Conservation (phyloP, 2,888 invertebrate genomes). For the Formica aserva region DNA sequence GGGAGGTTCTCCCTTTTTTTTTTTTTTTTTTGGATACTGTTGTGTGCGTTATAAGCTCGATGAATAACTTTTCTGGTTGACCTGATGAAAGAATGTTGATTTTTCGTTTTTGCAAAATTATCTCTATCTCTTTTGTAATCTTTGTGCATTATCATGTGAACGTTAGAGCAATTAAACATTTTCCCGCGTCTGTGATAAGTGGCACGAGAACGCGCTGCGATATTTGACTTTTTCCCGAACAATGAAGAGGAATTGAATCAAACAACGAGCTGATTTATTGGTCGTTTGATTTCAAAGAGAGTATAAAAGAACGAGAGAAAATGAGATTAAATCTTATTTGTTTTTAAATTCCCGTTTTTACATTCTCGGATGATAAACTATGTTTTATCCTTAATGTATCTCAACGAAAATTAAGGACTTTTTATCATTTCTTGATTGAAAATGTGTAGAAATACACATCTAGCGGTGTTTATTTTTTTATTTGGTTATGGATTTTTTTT, state of each 20-base stretch:
- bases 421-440: neutral
- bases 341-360: conserved; percentile 4
- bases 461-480: neutral
- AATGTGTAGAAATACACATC: neutral
- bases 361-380: neutral
- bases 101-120: neutral
- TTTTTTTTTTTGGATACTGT: neutral
- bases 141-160: neutral
- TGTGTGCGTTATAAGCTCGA: neutral
- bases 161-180: neutral
- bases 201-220: neutral
- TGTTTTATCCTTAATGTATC: neutral
- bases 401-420: neutral
- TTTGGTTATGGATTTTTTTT: no score
- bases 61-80: neutral
- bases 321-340: neutral
- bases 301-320: neutral
- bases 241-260: neutral
- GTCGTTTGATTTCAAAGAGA: conserved; percentile 9
- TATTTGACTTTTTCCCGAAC: conserved; percentile 9
- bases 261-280: conserved; percentile 12
- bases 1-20: neutral
- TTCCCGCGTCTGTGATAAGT: neutral
- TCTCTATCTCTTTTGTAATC: neutral
- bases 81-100: neutral